phyloP scores from a whole-genome alignment of 1,140 invertebrate genomes.

The Panagrolaimus sp. region DNA sequence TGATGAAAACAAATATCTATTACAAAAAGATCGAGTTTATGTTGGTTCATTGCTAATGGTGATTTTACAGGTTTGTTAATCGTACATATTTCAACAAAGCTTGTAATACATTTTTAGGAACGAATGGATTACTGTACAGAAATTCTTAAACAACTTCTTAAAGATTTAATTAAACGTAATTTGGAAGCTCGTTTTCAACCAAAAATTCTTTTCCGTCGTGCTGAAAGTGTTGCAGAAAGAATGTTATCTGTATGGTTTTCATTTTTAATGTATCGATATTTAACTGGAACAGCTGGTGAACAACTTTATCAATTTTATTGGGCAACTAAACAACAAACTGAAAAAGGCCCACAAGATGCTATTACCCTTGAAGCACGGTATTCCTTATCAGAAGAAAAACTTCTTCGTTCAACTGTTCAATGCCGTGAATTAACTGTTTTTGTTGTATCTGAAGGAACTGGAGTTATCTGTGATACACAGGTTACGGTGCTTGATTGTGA shows the following conservation, averaged over 20 bases:
- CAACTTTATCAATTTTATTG: conserved; percentile 93
- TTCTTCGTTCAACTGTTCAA: conserved; percentile 92
- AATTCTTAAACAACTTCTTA: conserved; percentile 89
- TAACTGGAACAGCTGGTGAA: conserved; percentile 82
- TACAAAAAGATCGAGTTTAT: conserved; percentile 77
- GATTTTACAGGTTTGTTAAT: conserved; percentile 67
- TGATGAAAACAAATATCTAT: conserved; percentile 82
- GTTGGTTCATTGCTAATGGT: conserved; percentile 98
- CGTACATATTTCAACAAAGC: neutral
- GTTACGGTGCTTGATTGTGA: conserved; percentile 97
- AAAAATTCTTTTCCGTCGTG: conserved; percentile 81
- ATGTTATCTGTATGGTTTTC: conserved; percentile 99
- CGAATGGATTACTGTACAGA: conserved; percentile 99
- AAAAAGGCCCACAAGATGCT: conserved; percentile 95
- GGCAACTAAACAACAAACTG: conserved; percentile 97
- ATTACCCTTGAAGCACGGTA: conserved; percentile 95
- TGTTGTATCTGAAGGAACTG: conserved; percentile 65
- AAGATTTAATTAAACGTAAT: conserved; percentile 94
- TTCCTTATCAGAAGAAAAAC: conserved; percentile 93
- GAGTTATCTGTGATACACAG: conserved; percentile 39
- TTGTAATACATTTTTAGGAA: conserved; percentile 64
- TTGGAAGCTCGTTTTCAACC: conserved; percentile 97
- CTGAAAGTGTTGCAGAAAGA: conserved; percentile 97
- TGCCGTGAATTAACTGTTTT: conserved; percentile 88
- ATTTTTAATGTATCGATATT: conserved; percentile 91